phyloP scores from a whole-genome alignment of 2,888 invertebrate genomes.

The Synanthedon myopaeformis region DNA sequence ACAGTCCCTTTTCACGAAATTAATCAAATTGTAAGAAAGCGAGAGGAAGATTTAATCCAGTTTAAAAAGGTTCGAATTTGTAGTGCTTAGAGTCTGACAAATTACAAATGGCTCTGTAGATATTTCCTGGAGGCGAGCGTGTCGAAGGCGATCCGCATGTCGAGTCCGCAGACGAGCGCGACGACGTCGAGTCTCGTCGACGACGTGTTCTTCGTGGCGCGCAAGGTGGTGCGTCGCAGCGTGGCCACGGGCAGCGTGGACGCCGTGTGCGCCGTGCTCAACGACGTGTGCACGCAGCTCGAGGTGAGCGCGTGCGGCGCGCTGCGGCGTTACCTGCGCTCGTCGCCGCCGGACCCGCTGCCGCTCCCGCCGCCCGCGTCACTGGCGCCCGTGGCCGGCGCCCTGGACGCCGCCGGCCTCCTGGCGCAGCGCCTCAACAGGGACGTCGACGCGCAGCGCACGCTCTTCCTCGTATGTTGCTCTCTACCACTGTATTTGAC shows the following conservation, averaged over 20 bases:
- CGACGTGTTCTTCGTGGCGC: constrained; percentile 96
- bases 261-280: constrained; percentile 95
- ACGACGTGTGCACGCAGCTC: constrained; percentile 88
- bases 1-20: too few relatives aligned
- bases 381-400: constrained; percentile 53
- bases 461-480: constrained; percentile 78
- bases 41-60: too few relatives aligned
- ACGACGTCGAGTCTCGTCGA: constrained; percentile 94
- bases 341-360: constrained; percentile 41
- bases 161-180: constrained; percentile 77
- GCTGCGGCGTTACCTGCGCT: constrained; percentile 77
- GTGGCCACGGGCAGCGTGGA: constrained; percentile 92
- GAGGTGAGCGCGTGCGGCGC: constrained; percentile 87
- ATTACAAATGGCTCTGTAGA: constrained; percentile 23
- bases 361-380: constrained; percentile 21
- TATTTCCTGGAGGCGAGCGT: constrained; percentile 97
- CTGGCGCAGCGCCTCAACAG: constrained; percentile 83
- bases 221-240: constrained; percentile 94
- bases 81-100: neutral
- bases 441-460: constrained; percentile 81
- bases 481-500: neutral
- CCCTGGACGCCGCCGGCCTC: constrained; percentile 53
- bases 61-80: neutral
- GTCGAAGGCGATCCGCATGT: constrained; percentile 88
- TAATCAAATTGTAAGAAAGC: too few relatives aligned